These are phyloP conservation scores for Spea multiplicata DNA, from an alignment of 2,113 vertebrate species.

Conservation along the genomic window DNA sequence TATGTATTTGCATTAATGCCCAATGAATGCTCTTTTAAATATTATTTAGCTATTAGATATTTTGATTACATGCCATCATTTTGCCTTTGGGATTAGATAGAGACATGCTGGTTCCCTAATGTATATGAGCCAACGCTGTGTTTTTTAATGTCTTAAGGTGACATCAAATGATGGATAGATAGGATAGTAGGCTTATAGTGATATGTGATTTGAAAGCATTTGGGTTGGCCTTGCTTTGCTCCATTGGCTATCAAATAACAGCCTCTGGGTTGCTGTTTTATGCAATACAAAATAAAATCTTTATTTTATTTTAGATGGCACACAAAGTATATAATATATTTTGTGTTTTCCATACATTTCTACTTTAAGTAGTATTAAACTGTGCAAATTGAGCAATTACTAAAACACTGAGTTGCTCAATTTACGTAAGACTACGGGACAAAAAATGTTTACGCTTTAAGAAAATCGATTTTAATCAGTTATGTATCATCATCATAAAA, in stretches of 20 bases:
- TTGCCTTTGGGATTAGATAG: conserved; percentile 51
- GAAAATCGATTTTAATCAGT: too few species aligned
- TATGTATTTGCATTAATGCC: conserved; percentile 26
- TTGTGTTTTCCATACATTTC: neutral
- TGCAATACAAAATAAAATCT: conserved; percentile 7
- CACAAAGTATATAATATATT: neutral
- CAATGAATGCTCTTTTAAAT: conserved; percentile 41
- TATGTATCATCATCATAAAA: too few species aligned
- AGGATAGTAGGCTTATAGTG: conserved; percentile 44
- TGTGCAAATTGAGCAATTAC: too few species aligned
- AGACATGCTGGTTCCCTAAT: conserved; percentile 43
- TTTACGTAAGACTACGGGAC: too few species aligned
- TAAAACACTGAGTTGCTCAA: too few species aligned
- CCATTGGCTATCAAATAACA: conserved; percentile 46
- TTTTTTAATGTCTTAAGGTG: conserved; percentile 56
- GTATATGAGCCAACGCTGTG: conserved; percentile 51
- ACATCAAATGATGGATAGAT: conserved; percentile 50
- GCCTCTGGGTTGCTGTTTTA: conserved; percentile 44
- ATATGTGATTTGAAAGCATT: conserved; percentile 15
- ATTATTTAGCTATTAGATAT: conserved; percentile 53
- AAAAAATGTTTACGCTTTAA: too few species aligned
- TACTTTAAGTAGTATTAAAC: too few species aligned
- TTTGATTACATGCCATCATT: conserved; percentile 53
- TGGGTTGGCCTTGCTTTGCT: conserved; percentile 3
- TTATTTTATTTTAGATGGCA: neutral